Evolutionary conservation across 2,113 vertebrate genomes (phyloP), one percentile per base, ranked within the genome.

Genomic region (Nipponia nippon): DNA sequence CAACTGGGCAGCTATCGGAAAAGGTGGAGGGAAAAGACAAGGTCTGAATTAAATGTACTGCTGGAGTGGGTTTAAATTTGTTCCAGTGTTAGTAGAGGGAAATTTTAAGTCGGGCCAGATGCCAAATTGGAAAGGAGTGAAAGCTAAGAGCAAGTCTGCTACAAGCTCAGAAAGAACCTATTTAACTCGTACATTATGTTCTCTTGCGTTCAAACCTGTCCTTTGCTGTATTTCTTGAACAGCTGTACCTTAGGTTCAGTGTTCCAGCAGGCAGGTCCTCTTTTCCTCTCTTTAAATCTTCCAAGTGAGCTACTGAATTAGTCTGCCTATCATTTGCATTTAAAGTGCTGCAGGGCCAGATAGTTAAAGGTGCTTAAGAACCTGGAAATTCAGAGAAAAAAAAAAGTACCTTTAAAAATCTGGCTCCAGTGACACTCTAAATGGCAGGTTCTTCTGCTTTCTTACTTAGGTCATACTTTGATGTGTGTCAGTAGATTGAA

Each of bases 91-190:
- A 70, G 76, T 6, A 81, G 75, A 82, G 38, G 21, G 70, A 88
- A 93, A 94, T 83, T 96, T 95, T 91, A 83, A 93, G 91, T 77
- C 94, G 75, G 87, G 82, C 73, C 23, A 80, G 87, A 50, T 88
- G 94, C 87, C 94, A 96, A 91, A 95, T 63, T 96, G 83, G 82
- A 94, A 94, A 88, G 83, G 88, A 95, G 88, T 80, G 83, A 92
- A 91, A 92, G 75, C 71, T 94, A 66, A 80, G 30, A 95, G 46
- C 2, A 9, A 94, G 42, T 44, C 72, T 88, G 70, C 50, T 93
- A 90, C 90, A 89, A 93, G 86, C 76, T 83, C 81, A 88, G 91
- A 70, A 93, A 88, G 78, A 93, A 83, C n/a, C 71, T 90, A 69
- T 89, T 93, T 88, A 95, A 85, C 46, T 89, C 0, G 32, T 89